Base-by-base conservation (phyloP, 2,888 invertebrate species). In the Lottia scabra region DNA sequence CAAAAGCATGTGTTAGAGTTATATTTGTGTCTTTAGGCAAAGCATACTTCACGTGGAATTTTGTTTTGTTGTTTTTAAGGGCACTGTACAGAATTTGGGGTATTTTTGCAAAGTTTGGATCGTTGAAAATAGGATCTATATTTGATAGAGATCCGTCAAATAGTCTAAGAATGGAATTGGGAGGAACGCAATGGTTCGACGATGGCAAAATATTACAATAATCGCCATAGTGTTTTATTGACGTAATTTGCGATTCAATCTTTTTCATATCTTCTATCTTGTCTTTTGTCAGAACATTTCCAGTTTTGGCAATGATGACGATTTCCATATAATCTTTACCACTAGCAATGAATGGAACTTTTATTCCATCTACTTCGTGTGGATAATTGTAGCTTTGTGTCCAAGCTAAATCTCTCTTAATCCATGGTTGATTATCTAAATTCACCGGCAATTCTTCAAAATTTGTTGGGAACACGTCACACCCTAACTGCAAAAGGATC, bases 381-480 rank as follows among this genome's bases (percentile, higher is more conserved):
- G 72, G 63, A 66, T 80, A 79, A 0, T 72, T 67, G 65, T 81
- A 68, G 10, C 81, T 68, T 56, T 78, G 73, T n/a, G 68, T 68
- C 80, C 81, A 85, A 1, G 84, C 82, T 44, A 80, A 67, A 44
- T 78, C 80, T 27, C 84, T 72, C 16, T 80, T 74, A 67, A 75
- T 76, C 76, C 81, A 82, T 0, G 78, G 81, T 13, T 83, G 77
- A 19, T 78, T 71, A 48, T 77, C 76, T 23, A 86, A 79, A 63
- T 83, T 80, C 75, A 86, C 79, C 0, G 87, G 84, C 15, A 84
- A 72, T n/a, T 65, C 73, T 30, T 78, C 78, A 63, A 84, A 84
- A 48, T 83, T 80, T 5, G 80, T 81, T 8, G 84, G 85, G 38
- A 83, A 80, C n/a, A 85, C 68, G 68, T 83, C 78, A 70, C 78